Base-by-base conservation (phyloP, 2,888 invertebrate species). In the Oegoconia quadripuncta region DNA sequence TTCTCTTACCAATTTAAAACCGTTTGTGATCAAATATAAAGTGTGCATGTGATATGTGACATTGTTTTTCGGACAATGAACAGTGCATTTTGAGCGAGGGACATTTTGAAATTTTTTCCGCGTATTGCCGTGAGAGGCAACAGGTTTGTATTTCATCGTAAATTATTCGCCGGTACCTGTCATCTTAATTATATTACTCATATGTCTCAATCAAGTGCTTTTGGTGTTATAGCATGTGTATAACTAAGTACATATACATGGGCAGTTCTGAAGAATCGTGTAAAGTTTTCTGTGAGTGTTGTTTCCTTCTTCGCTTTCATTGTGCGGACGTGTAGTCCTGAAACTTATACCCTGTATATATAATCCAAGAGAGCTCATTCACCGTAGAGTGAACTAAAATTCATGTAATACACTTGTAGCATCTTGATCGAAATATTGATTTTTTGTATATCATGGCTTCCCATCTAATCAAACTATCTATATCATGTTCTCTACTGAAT, bases 41-140 rank as follows among this genome's bases (percentile, higher is more conserved):
- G 7, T 11, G 20, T 6, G 20, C 4, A 20, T 6, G 5, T 20
- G 3, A 2, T 13, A 7, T 27, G 14, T 40, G 37, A 39, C 30
- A 42, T 34, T 40, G 62, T 64, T 68, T 62, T 69, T 68, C 60
- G 65, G 64, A 75, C 70, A 74, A 74, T 73, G 72, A 74, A 73
- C 70, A 69, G 67, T 64, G 63, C 68, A 65, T 67, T 74, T 14
- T 16, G 14, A 72, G 58, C 72, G 64, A 80, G 80, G 83, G 84
- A 83, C 83, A 84, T 83, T 83, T 84, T 84, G 80, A 61, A 80
- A 74, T 68, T 74, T 71, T 74, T 76, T 74, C 64, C 69, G 61
- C 72, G 74, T 75, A 78, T 77, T 79, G 83, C 74, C 74, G 80
- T 83, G 75, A 74, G 73, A 76, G 65, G 70, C 67, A 68, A 64